Conservation (phyloP, 2,797 vertebrate genomes). For the Odontamblyopus rebecca region DNA sequence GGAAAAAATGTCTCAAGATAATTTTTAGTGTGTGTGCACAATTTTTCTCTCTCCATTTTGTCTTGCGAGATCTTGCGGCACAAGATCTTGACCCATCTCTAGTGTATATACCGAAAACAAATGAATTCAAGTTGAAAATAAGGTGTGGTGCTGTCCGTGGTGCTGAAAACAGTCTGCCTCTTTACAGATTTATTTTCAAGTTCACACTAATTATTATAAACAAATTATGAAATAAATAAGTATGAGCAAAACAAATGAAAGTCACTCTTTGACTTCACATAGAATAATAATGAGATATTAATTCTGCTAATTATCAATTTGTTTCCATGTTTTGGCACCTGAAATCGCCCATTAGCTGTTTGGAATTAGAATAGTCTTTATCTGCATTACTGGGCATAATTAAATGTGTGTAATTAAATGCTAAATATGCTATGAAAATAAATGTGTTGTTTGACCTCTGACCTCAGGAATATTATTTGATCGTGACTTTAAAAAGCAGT, state of each 20-base stretch:
- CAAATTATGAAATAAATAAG: not conserved
- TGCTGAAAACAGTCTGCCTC: not conserved
- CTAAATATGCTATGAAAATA: not conserved
- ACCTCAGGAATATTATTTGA: not conserved
- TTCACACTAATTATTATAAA: not conserved
- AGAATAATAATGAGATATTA: no score
- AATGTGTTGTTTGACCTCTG: not conserved
- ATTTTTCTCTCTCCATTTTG: no score
- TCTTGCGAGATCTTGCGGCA: no score
- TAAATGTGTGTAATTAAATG: not conserved
- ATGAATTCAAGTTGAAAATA: not conserved
- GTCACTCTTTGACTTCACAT: no score
- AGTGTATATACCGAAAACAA: not conserved
- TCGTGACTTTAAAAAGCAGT: not conserved
- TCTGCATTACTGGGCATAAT: not conserved
- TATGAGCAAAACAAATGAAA: not conserved
- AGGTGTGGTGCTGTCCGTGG: conserved; percentile 2
- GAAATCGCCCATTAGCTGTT: not conserved
- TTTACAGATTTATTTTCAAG: not conserved
- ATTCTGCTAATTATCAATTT: no score
- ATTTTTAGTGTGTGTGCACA: no score
- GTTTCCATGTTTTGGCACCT: not conserved
- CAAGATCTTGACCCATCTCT: no score
- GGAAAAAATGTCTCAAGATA: no score
- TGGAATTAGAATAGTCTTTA: not conserved